phyloP scores from a whole-genome alignment of 2,888 invertebrate genomes.

The Sarcophaga carnaria region DNA sequence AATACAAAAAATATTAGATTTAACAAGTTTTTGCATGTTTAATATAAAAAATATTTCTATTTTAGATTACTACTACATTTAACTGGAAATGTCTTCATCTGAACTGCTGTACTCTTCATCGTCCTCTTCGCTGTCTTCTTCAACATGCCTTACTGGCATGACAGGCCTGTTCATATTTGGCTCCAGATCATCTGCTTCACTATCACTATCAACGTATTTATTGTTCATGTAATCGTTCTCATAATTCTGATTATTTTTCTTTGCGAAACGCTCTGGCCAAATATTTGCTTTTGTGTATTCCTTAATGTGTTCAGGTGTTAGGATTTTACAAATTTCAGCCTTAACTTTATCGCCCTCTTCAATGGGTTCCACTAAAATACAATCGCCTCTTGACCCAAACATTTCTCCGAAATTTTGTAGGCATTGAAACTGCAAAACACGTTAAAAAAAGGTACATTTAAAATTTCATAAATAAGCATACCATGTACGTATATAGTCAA shows the following conservation, averaged over 20 bases:
- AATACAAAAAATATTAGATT: too few relatives aligned
- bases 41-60: too few relatives aligned
- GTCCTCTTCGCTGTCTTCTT: conserved; percentile 70
- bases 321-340: conserved; percentile 92
- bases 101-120: conserved; percentile 34
- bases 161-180: conserved; percentile 73
- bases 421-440: conserved; percentile 89
- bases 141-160: conserved; percentile 52
- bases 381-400: conserved; percentile 97
- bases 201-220: conserved; percentile 71
- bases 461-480: too few relatives aligned
- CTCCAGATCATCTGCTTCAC: conserved; percentile 73
- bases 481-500: background rate
- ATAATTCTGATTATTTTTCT: conserved; percentile 76
- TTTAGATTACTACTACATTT: too few relatives aligned
- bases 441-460: too few relatives aligned
- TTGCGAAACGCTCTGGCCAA: conserved; percentile 83
- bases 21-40: too few relatives aligned
- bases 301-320: conserved; percentile 87
- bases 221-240: conserved; percentile 76
- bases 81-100: conserved; percentile 22
- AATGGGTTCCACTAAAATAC: conserved; percentile 93
- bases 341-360: conserved; percentile 96
- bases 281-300: conserved; percentile 85
- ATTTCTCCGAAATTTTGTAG: conserved; percentile 94